phyloP scores from a whole-genome alignment of 2,113 vertebrate genomes.

The Pao palembangensis region DNA sequence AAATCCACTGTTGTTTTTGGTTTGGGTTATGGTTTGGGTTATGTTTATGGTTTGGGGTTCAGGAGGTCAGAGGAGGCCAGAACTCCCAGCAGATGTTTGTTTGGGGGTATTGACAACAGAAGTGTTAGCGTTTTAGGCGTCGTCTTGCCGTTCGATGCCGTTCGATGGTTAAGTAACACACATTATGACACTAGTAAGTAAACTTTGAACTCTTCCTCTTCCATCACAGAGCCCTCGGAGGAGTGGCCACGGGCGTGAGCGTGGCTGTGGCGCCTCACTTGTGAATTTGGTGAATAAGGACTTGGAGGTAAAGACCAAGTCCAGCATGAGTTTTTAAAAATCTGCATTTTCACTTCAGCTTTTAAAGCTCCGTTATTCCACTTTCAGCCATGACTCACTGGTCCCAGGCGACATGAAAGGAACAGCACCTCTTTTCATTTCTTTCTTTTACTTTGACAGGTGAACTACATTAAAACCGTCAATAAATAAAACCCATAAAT shows the following conservation, averaged over 20 bases:
- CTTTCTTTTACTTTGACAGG: neutral
- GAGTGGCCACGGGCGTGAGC: slow-evolving; percentile 36
- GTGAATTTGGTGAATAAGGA: no score
- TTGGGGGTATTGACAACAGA: no score
- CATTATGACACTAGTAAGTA: slow-evolving; percentile 28
- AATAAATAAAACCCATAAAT: no score
- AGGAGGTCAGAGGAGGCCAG: neutral
- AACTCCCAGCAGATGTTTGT: no score
- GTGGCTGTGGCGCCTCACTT: no score
- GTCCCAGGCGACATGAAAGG: slow-evolving; percentile 33
- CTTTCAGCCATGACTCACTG: slow-evolving; percentile 33
- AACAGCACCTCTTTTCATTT: neutral
- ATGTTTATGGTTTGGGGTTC: neutral
- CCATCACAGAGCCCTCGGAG: slow-evolving; percentile 19
- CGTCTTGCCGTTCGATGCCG: slow-evolving; percentile 3
- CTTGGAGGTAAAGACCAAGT: no score
- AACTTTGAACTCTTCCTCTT: slow-evolving; percentile 50
- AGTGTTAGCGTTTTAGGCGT: neutral
- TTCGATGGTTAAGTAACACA: slow-evolving; percentile 18
- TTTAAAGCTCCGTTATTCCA: slow-evolving; percentile 30
- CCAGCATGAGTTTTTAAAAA: no score
- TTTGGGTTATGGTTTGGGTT: neutral
- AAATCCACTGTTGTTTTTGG: slow-evolving; percentile 1
- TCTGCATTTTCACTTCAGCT: slow-evolving; percentile 28
- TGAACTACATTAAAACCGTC: no score